Percentiles rank a stretch among this genome's conserved stretches.
Evolutionary conservation across 1,140 invertebrate species (phyloP).

Genomic region (Drosophila funebris): DNA sequence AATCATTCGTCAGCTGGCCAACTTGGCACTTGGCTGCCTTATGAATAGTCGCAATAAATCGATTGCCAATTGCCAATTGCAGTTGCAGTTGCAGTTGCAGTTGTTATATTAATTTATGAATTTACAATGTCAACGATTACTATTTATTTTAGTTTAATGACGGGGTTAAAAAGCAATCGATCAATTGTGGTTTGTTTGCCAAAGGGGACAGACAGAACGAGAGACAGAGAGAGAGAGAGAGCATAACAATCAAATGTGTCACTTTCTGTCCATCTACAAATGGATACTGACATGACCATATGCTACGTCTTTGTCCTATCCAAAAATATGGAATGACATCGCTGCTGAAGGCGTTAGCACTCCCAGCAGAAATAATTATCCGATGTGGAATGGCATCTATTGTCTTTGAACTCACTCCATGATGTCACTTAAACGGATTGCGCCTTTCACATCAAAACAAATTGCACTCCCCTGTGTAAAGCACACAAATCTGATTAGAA

Average conservation of each 20-base stretch:
- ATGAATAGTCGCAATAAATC: conserved; percentile 61
- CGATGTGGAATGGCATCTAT: background rate
- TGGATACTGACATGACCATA: conserved; percentile 13
- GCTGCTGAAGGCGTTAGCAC: background rate
- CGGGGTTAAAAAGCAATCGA: conserved; percentile 76
- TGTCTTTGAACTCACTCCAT: conserved; percentile 22
- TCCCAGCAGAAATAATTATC: conserved; percentile 9
- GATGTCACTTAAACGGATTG: conserved; percentile 66
- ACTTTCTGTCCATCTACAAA: background rate
- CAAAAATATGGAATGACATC: background rate
- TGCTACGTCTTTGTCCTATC: background rate
- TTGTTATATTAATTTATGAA: conserved; percentile 66
- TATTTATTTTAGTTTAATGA: conserved; percentile 73
- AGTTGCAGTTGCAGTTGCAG: conserved; percentile 37
- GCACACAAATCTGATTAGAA: conserved; percentile 75
- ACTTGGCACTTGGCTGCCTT: background rate
- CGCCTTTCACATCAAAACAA: conserved; percentile 73
- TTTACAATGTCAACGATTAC: conserved; percentile 73
- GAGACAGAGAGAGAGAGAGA: background rate
- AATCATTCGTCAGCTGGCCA: conserved; percentile 9
- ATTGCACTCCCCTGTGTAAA: conserved; percentile 69
- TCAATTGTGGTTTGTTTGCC: conserved; percentile 45
- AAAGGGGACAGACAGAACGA: conserved; percentile 15
- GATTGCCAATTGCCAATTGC: conserved; percentile 54
- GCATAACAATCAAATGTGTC: conserved; percentile 24